Base-by-base conservation (phyloP, 2,113 vertebrate genomes). In the Ceuthmochares aereus region DNA sequence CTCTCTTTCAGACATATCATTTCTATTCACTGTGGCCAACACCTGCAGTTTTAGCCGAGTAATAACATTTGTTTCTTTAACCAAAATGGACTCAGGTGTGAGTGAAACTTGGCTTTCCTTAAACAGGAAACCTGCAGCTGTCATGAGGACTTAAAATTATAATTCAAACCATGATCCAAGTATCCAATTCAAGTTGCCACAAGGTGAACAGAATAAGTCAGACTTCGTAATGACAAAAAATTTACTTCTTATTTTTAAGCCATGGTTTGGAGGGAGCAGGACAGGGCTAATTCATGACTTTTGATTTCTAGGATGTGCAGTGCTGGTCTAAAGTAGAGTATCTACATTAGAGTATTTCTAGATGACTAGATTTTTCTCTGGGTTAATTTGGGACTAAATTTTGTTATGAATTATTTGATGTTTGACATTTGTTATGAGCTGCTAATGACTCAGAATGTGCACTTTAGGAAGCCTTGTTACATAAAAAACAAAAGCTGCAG, bases 61-160 rank as follows among this genome's bases (percentile, higher is more conserved):
- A 77, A 56, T 9, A 76, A 52, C 56, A 66, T 73, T 25, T 5
- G 23, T 52, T 87, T 80, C 17, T 84, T 73, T 89, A 49, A n/a
- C 59, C 51, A 36, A 40, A 60, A 19, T 1, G 3, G 29, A 45
- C 9, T 34, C 62, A 79, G 43, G 23, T 85, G 64, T 25, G 9
- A 51, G 63, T 89, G n/a, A 89, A 94, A 81, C 67, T 69, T 73
- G 36, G 59, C 76, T 93, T 80, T 86, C 58, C 45, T 81, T 84
- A 36, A 69, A 89, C 40, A 92, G 63, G 59, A 88, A 95, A 73
- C n/a, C 30, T 74, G 23, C 64, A 90, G 68, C 56, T 14, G 4
- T 86, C 68, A n/a, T 11, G 18, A 23, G 14, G 19, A 73, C 54
- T 86, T 79, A 27, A 87, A 93, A 78, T 55, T 9, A 3, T 68